Percentiles rank a stretch among this genome's conserved stretches.
Conservation (phyloP, 1,140 invertebrate genomes). For the Globodera rostochiensis region DNA sequence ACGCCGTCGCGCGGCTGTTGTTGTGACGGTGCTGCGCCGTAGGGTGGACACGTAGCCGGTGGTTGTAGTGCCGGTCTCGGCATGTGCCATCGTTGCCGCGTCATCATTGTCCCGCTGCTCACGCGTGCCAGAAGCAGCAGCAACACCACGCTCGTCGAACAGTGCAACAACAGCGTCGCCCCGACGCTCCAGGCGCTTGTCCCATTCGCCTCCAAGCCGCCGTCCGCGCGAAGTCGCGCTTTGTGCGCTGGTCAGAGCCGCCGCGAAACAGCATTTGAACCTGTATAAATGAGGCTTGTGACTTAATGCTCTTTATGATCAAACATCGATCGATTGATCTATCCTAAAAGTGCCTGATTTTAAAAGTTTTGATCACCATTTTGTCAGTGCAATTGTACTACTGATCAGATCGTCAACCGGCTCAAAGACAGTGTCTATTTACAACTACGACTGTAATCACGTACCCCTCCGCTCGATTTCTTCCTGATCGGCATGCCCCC, state of each 20-base stretch:
- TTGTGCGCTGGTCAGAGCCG: slow-evolving; percentile 20
- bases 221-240: slow-evolving; percentile 18
- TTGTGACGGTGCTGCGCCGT: not conserved
- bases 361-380: no score
- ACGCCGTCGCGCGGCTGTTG: not conserved
- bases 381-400: no score
- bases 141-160: slow-evolving; percentile 5
- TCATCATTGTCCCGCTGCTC: not conserved
- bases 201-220: slow-evolving; percentile 26
- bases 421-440: no score
- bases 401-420: no score
- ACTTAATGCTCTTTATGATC: not conserved
- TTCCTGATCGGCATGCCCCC: not conserved
- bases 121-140: not conserved
- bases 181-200: slow-evolving; percentile 19
- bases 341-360: no score
- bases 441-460: not conserved
- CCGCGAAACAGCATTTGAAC: slow-evolving; percentile 8
- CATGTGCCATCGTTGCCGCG: not conserved
- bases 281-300: not conserved
- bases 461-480: not conserved
- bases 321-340: not conserved
- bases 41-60: not conserved
- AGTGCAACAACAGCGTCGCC: slow-evolving; percentile 6
- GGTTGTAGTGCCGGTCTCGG: not conserved